A percentile compares a stretch with the other conserved stretches of the same genome.
phyloP scores from a whole-genome alignment of 2,888 invertebrate species.

The Apamea monoglypha region DNA sequence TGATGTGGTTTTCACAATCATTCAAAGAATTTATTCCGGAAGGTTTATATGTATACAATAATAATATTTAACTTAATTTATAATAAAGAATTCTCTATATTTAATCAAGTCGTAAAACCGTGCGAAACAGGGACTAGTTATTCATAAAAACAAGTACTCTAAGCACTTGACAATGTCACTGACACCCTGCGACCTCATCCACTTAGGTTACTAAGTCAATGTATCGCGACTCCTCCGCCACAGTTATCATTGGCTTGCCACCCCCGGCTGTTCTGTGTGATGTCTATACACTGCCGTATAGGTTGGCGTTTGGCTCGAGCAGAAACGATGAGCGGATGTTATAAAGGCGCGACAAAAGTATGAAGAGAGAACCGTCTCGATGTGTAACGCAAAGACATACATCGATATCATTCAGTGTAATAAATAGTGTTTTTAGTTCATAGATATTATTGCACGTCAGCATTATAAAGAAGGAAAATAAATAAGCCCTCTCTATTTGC shows the following conservation, averaged over 20 bases:
- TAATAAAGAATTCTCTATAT: not conserved
- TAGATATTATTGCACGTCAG: not conserved
- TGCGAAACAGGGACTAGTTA: not conserved
- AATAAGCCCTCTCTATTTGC: not conserved
- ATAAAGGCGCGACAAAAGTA: not conserved
- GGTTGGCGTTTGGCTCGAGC: conserved; percentile 13
- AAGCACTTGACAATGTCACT: not conserved
- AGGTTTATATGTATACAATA: not conserved
- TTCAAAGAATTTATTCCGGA: not conserved
- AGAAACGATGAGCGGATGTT: conserved; percentile 41
- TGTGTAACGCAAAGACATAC: not conserved
- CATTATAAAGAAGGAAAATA: not conserved
- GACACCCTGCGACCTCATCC: conserved; percentile 9
- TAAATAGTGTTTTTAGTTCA: not conserved
- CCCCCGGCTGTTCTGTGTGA: conserved; percentile 27
- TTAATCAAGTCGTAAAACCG: not conserved
- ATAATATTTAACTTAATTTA: not conserved
- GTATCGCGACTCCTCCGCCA: conserved; percentile 33
- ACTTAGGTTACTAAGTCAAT: conserved; percentile 27
- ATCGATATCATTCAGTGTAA: not conserved
- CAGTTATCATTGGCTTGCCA: conserved; percentile 56
- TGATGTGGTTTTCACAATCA: not conserved
- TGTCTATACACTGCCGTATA: conserved; percentile 43
- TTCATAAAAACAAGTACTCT: not conserved
- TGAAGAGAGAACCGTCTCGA: not conserved